phyloP scores from a whole-genome alignment of 2,797 vertebrate species.

The Anableps anableps region DNA sequence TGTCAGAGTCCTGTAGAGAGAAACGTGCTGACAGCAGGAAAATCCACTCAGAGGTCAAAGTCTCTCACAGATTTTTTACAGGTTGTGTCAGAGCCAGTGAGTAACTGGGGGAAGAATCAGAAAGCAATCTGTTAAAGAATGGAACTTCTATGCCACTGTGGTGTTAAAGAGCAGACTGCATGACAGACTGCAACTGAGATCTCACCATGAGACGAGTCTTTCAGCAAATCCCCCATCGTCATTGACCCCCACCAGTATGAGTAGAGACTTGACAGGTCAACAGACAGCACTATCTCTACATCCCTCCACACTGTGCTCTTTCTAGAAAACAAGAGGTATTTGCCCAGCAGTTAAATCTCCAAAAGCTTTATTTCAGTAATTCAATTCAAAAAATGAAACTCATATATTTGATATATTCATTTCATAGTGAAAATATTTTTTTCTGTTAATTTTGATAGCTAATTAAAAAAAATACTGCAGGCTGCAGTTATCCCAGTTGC shows the following conservation, averaged over 20 bases:
- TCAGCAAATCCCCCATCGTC: background rate
- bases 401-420: background rate
- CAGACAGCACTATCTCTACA: background rate
- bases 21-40: conserved; percentile 89
- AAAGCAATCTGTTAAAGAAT: conserved; percentile 26
- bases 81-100: conserved; percentile 36
- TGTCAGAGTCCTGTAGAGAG: conserved; percentile 85
- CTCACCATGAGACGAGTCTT: no score
- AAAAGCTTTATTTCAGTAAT: background rate
- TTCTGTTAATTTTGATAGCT: background rate
- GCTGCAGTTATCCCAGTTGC: background rate
- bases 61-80: conserved; percentile 6
- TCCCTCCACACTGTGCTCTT: background rate
- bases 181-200: background rate
- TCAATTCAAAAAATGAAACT: background rate
- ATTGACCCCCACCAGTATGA: background rate
- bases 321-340: background rate
- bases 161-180: background rate
- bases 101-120: conserved; percentile 40
- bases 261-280: no score
- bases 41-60: conserved; percentile 84
- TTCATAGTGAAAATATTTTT: background rate
- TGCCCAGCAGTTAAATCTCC: background rate
- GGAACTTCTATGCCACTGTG: no score
- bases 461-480: background rate